Evolutionary conservation across 2,113 vertebrate genomes (phyloP), one percentile per base, ranked within the genome.

Genomic region (Ciconia boyciana): DNA sequence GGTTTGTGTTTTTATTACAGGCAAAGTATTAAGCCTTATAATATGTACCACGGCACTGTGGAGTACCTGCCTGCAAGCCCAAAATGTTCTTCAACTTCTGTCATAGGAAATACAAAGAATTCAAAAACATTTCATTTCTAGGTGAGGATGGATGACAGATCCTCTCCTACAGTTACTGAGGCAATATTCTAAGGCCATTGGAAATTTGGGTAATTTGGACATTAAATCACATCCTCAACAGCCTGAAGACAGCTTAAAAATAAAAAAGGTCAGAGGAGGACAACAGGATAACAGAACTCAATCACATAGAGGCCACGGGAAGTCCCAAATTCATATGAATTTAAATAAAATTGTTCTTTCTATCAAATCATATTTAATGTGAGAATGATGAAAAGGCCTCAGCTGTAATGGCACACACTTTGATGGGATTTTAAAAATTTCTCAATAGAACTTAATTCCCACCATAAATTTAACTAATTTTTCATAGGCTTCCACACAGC

Each of bases 31-130:
- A 41, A 74, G 58, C 26, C 14, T 49, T 74, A 0, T 0, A 52
- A 11, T 2, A 16, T 6, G 49, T 25, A 11, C 46, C 58, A 41
- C 0, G 0, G 58, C 22, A 60, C 29, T 32, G 66, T 4, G 44
- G 26, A 64, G 49, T 9, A 62, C 36, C 61, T 87, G 69, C 55
- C 64, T 62, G 34, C 19, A 64, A 79, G 43, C 9, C 29, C 57
- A 16, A 52, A 26, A 44, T 48, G 18, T 55, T 81, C 54, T 16
- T 65, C 13, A n/a, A 62, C 17, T 90, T 76, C 76, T 93, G 26
- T 13, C 16, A 14, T 1, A 68, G 36, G 36, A 44, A 86, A 81
- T 6, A 77, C 24, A 77, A 90, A 70, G 9, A 31, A 88, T 68
- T 68, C 19, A 13, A 60, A 41, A 77, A 5, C 11, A 48, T 64